Evolutionary conservation across 2,797 vertebrate species (phyloP).

Genomic region (Moxostoma hubbsi): DNA sequence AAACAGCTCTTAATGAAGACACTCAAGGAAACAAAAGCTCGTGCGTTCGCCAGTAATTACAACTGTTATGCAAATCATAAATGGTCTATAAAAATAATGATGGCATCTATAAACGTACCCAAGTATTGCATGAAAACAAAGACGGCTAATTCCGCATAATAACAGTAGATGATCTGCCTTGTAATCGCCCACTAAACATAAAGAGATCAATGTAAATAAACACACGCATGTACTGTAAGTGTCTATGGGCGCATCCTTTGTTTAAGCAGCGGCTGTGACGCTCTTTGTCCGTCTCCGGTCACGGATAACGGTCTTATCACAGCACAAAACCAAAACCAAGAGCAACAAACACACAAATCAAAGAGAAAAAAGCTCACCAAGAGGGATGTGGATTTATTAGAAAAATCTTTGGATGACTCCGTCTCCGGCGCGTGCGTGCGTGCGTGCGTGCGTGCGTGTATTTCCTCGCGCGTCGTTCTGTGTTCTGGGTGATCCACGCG

Average conservation of each 20-base stretch:
- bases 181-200: neutral
- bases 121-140: neutral
- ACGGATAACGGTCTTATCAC: conserved; percentile 49
- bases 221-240: neutral
- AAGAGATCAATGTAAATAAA: conserved; percentile 6
- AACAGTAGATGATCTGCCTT: neutral
- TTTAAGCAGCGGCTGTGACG: conserved; percentile 78
- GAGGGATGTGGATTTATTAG: neutral
- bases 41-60: conserved; percentile 59
- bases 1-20: neutral
- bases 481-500: neutral
- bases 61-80: conserved; percentile 78
- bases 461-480: neutral
- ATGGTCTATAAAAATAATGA: conserved; percentile 71
- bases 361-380: neutral
- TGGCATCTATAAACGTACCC: conserved; percentile 25
- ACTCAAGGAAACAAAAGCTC: conserved; percentile 66
- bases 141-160: neutral
- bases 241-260: conserved; percentile 75
- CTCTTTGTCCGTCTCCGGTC: conserved; percentile 77
- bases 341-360: neutral
- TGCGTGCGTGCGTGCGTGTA: neutral
- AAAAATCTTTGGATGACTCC: neutral
- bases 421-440: neutral
- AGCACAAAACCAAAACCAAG: neutral